Base-by-base conservation (phyloP, 2,888 invertebrate genomes). In the Lamellibrachia satsuma region DNA sequence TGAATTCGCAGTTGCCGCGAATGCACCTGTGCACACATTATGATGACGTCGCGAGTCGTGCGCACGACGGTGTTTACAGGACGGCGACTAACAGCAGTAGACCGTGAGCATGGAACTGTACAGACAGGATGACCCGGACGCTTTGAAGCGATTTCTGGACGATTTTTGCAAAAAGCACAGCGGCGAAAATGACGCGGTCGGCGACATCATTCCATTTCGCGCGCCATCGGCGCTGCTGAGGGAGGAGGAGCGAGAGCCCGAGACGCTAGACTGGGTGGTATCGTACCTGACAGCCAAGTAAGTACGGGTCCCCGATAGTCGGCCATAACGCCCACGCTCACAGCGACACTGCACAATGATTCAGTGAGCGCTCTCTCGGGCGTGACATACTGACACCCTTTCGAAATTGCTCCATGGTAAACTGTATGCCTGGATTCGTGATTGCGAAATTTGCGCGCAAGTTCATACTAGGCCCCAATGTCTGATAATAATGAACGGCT, bases 1-100 rank as follows among this genome's bases (percentile, higher is more conserved):
- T 75, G 75, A 75, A 75, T 75, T 75, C 75, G 75, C 75, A 75
- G 75, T 75, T 75, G 22, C 75, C 75, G 75, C 75, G 75, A 75
- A n/a, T 15, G 75, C 22, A 75, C 75, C 75, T 75, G 75, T 75
- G 75, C 75, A 75, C 75, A 75, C 75, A n/a, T 75, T 75, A 15
- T 75, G 22, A n/a, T 75, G 75, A 75, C 75, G 75, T 75, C 75
- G 22, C 75, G 75, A 75, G n/a, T 4, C 22, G n/a, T 75, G 75
- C 22, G 15, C 22, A 22, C 75, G 4, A 75, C 75, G 75, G 75
- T 75, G 75, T 75, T 75, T 75, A 75, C 75, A 22, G 75, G 75
- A 75, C 75, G 75, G 75, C 75, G 22, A n/a, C 22, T 3, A 1
- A 75, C 75, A 22, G 15, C 75, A 75, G 75, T 75, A 15, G 75